Conservation (phyloP, 2,888 invertebrate species). For the Drosophila rellima region DNA sequence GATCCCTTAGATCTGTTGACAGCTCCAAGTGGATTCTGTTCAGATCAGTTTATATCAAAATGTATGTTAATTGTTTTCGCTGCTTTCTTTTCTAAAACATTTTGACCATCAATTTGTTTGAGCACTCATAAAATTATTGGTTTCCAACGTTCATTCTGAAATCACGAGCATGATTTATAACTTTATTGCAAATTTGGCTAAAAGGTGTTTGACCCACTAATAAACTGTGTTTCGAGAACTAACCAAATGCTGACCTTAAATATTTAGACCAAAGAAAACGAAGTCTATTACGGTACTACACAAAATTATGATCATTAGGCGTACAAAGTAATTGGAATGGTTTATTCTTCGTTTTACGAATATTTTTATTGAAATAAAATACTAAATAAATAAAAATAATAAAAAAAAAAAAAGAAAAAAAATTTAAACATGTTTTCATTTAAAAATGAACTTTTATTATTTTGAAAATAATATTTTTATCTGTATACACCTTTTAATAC, state of each 20-base stretch:
- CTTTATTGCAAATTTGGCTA: slow-evolving; percentile 44
- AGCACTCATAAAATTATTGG: slow-evolving; percentile 29
- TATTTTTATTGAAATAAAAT: too few species aligned
- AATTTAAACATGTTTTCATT: too few species aligned
- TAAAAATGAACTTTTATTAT: too few species aligned
- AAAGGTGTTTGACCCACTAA: slow-evolving; percentile 44
- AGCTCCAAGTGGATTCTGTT: slow-evolving; percentile 44
- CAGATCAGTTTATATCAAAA: slow-evolving; percentile 41
- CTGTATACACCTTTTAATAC: too few species aligned
- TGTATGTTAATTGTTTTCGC: slow-evolving; percentile 66
- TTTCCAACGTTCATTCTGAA: slow-evolving; percentile 3
- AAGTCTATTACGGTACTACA: slow-evolving; percentile 9
- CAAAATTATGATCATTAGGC: slow-evolving; percentile 18
- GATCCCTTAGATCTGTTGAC: slow-evolving; percentile 43
- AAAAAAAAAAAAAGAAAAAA: too few species aligned
- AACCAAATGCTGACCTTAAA: slow-evolving; percentile 28
- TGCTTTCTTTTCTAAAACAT: slow-evolving; percentile 62
- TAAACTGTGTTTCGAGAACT: slow-evolving; percentile 21
- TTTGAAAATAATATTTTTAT: too few species aligned
- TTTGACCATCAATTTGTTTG: slow-evolving; percentile 23
- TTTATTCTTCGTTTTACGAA: too few species aligned
- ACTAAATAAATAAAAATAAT: too few species aligned
- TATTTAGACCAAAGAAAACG: background rate
- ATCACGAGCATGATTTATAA: slow-evolving; percentile 52
- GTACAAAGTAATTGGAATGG: slow-evolving; percentile 11